Evolutionary conservation across 2,888 invertebrate genomes (phyloP).

Genomic region (Acronicta aceris): DNA sequence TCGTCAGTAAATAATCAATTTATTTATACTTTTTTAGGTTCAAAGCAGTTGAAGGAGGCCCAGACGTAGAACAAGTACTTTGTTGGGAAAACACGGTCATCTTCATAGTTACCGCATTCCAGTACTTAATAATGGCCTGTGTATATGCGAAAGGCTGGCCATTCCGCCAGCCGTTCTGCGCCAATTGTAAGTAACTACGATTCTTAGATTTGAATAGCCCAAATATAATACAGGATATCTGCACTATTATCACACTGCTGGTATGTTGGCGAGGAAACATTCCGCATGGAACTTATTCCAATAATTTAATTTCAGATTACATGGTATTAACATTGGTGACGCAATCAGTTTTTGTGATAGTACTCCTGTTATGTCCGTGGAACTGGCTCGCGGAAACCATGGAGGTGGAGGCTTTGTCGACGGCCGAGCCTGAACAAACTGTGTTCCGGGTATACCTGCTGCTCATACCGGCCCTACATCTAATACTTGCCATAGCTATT

Average conservation of each 20-base stretch:
- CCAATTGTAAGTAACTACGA: constrained; percentile 86
- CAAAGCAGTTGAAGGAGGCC: constrained; percentile 77
- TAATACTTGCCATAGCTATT: constrained; percentile 88
- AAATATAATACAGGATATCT: no score
- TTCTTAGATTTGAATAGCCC: not conserved
- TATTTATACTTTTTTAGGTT: constrained; percentile 73
- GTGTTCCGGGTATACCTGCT: constrained; percentile 89
- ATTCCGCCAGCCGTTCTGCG: constrained; percentile 91
- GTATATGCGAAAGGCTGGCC: constrained; percentile 95
- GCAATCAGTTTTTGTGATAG: constrained; percentile 88
- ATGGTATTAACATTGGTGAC: constrained; percentile 89
- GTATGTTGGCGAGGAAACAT: no score
- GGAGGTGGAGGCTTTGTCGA: constrained; percentile 84
- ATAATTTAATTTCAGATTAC: constrained; percentile 79
- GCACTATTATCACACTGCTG: no score
- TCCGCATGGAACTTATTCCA: not conserved
- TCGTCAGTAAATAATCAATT: no score
- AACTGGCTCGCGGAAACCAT: constrained; percentile 86
- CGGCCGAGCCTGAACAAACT: constrained; percentile 67
- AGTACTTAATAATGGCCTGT: constrained; percentile 93
- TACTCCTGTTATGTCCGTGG: constrained; percentile 90
- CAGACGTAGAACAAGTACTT: constrained; percentile 87
- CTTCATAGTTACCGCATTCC: constrained; percentile 93
- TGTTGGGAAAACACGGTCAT: constrained; percentile 95
- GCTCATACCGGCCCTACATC: constrained; percentile 89